These are phyloP conservation scores for crab-eating macaque (Macaca fascicularis) DNA, from an alignment of 2,113 vertebrate species.

Conservation along the genomic window T2T-MFA8v1.1 NC_088395.1:21606001-21606500, in stretches of 20 bases:
- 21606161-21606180: not conserved
- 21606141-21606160: conserved; percentile 4
- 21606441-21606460: not conserved
- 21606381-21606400: not conserved
- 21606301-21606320: not conserved
- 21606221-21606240: not conserved
- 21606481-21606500: not conserved
- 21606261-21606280: not conserved
- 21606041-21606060: conserved; percentile 72
- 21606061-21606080: conserved; percentile 54
- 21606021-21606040: conserved; percentile 68
- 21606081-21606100: conserved; percentile 56
- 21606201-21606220: not conserved
- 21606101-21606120: conserved; percentile 41
- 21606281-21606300: not conserved
- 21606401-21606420: not conserved
- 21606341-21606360: not conserved
- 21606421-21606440: not conserved
- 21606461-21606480: not conserved
- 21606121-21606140: conserved; percentile 34
- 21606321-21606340: not conserved
- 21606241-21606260: not conserved
- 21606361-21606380: not conserved
- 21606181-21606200: not conserved
- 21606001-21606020: conserved; percentile 63